Percentiles rank a stretch among this genome's conserved stretches.
These are phyloP conservation scores for Huso huso DNA, from an alignment of 2,797 vertebrate species.

Conservation along the genomic window DNA sequence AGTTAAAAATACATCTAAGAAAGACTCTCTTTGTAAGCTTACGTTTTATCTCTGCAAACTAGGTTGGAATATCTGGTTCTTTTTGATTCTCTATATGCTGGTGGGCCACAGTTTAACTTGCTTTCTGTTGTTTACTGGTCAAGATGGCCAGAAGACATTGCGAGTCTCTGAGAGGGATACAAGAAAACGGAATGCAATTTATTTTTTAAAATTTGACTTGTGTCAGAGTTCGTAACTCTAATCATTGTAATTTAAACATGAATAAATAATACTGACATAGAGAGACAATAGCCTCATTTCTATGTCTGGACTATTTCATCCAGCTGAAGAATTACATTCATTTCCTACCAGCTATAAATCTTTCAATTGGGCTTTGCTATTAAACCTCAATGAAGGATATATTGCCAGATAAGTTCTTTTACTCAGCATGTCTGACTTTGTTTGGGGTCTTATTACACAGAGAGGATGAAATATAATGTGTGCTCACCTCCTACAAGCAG, in stretches of 20 bases:
- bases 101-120: neutral
- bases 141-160: neutral
- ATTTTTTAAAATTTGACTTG: neutral
- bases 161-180: neutral
- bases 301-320: neutral
- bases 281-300: neutral
- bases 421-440: neutral
- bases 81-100: neutral
- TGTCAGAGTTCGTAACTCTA: neutral
- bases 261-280: neutral
- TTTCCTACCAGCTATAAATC: neutral
- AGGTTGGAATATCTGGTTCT: neutral
- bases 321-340: neutral
- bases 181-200: neutral
- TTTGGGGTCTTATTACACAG: neutral
- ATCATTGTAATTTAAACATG: neutral
- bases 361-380: neutral
- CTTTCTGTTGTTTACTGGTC: neutral
- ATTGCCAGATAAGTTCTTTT: neutral
- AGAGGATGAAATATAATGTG: neutral
- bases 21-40: neutral
- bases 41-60: neutral
- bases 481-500: neutral
- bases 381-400: neutral
- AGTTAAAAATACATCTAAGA: constrained; percentile 2